These are phyloP conservation scores for Dryococelus australis DNA, from an alignment of 2,888 invertebrate species.

Conservation along the genomic window DNA sequence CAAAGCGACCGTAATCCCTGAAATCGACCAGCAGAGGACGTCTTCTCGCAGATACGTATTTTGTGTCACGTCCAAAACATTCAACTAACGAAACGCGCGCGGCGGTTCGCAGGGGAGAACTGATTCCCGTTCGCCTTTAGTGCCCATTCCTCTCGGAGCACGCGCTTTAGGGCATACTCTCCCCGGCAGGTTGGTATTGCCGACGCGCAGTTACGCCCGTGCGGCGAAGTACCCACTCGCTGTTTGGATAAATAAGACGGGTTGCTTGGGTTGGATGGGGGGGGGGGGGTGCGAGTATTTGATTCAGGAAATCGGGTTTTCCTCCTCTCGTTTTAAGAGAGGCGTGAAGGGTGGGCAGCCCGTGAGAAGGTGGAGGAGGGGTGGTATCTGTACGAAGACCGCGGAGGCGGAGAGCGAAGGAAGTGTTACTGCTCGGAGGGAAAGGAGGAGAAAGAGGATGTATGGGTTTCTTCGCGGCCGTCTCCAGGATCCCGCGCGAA, in stretches of 20 bases:
- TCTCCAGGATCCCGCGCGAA: neutral
- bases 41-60: neutral
- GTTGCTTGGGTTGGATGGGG: neutral
- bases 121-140: neutral
- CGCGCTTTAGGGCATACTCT: neutral
- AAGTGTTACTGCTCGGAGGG: neutral
- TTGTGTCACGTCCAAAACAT: neutral
- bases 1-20: too few relatives aligned
- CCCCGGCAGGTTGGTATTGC: constrained; percentile 8
- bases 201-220: neutral
- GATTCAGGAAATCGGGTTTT: constrained; percentile 34
- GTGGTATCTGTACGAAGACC: neutral
- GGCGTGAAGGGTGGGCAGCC: neutral
- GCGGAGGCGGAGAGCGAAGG: neutral
- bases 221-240: neutral
- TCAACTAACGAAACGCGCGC: neutral
- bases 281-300: constrained; percentile 29
- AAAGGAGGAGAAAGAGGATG: neutral
- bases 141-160: neutral
- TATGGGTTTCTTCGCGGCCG: neutral
- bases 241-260: constrained; percentile 27
- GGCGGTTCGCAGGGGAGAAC: neutral
- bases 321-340: constrained; percentile 12
- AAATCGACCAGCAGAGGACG: too few relatives aligned
- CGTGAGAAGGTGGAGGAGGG: neutral